Evolutionary conservation across 2,888 invertebrate genomes (phyloP).

Genomic region (Hemaris fuciformis): DNA sequence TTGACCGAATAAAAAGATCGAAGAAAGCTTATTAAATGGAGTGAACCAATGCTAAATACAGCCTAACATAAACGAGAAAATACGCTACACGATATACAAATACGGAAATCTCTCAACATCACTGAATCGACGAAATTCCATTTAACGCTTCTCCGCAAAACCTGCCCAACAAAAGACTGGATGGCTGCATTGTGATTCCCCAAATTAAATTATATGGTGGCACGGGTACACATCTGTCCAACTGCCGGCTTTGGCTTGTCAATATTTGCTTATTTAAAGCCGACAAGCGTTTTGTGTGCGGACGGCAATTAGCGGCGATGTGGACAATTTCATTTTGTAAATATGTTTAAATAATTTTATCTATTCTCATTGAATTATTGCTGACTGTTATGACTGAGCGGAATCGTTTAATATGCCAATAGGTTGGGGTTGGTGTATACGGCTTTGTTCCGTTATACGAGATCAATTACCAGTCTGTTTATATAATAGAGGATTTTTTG

Average conservation of each 20-base stretch:
- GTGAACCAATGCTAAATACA: too few species aligned
- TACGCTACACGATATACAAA: too few species aligned
- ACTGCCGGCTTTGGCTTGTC: slow-evolving; percentile 64
- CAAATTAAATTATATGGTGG: slow-evolving; percentile 68
- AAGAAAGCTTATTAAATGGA: too few species aligned
- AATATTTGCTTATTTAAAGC: slow-evolving; percentile 65
- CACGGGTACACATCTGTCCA: slow-evolving; percentile 69
- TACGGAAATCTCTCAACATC: background rate
- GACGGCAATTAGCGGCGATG: background rate
- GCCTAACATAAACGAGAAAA: too few species aligned
- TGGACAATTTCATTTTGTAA: background rate
- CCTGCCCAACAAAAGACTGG: slow-evolving; percentile 67
- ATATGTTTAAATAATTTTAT: background rate
- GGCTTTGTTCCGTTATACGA: too few species aligned
- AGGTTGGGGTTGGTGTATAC: too few species aligned
- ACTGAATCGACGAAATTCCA: background rate
- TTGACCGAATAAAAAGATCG: too few species aligned
- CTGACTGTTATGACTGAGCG: background rate
- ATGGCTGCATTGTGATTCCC: slow-evolving; percentile 71
- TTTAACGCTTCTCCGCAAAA: slow-evolving; percentile 26
- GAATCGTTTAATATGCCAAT: background rate
- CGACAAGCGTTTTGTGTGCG: slow-evolving; percentile 17
- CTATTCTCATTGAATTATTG: background rate
- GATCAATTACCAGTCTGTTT: too few species aligned
- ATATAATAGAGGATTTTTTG: too few species aligned